A percentile compares a stretch with the other conserved stretches of the same genome.
phyloP scores from a whole-genome alignment of 1,140 invertebrate genomes.

The Aphelinus certus region DNA sequence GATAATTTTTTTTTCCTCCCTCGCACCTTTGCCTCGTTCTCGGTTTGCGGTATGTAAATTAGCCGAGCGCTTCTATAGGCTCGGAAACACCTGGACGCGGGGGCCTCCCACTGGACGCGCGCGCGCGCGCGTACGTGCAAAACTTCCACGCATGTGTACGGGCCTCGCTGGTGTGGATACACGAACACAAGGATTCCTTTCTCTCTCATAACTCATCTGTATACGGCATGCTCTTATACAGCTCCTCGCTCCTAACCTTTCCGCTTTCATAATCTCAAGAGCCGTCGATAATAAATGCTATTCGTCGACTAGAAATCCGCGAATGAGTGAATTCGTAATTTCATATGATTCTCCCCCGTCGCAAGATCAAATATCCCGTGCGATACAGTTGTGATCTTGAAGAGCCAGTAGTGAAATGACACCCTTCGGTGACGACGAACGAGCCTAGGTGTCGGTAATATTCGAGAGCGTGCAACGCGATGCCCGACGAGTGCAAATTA shows the following conservation, averaged over 20 bases:
- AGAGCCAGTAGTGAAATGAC: too few relatives aligned
- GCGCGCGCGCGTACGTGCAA: background rate
- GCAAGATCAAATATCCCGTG: too few relatives aligned
- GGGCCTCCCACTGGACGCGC: slow-evolving; percentile 45
- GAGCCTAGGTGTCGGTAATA: too few relatives aligned
- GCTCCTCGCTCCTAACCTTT: background rate
- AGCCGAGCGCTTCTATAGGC: slow-evolving; percentile 46
- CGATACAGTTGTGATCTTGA: too few relatives aligned
- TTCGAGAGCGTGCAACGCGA: too few relatives aligned
- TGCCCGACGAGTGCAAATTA: too few relatives aligned
- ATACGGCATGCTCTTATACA: slow-evolving; percentile 24
- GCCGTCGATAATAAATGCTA: too few relatives aligned
- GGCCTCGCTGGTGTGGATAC: background rate
- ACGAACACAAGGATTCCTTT: slow-evolving; percentile 34
- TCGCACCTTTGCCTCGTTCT: background rate
- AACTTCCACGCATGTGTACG: background rate
- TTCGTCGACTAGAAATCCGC: too few relatives aligned
- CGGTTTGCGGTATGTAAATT: slow-evolving; percentile 48
- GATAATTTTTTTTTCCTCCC: background rate
- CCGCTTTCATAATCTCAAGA: too few relatives aligned
- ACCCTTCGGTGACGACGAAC: too few relatives aligned
- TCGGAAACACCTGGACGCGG: slow-evolving; percentile 45
- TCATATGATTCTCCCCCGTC: too few relatives aligned
- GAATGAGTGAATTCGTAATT: too few relatives aligned
- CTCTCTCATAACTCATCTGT: slow-evolving; percentile 31